Conservation (phyloP, 2,113 vertebrate genomes). For the Emydocephalus ijimae region DNA sequence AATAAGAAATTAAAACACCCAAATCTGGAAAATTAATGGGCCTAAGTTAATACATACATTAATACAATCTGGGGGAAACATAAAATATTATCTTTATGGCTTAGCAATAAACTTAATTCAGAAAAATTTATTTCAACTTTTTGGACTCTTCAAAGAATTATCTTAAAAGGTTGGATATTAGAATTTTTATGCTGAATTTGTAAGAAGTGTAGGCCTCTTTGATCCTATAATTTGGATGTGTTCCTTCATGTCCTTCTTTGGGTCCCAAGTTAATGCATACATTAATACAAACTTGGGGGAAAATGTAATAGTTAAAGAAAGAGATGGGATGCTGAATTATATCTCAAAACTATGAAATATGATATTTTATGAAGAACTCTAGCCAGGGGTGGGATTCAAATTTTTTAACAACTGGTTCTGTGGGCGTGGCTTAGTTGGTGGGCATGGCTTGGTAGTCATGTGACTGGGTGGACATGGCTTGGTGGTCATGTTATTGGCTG, state of each 20-base stretch:
- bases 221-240: neutral
- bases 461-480: too few species aligned
- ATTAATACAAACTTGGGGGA: neutral
- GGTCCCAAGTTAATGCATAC: neutral
- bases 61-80: neutral
- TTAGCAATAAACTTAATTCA: neutral
- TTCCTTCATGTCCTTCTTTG: neutral
- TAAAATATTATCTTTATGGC: neutral
- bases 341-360: neutral
- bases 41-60: neutral
- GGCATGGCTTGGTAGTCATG: too few species aligned
- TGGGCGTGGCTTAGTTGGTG: too few species aligned
- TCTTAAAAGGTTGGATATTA: neutral
- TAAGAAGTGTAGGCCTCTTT: neutral
- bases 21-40: neutral
- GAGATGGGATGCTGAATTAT: neutral
- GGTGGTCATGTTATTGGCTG: too few species aligned
- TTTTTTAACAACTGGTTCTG: too few species aligned
- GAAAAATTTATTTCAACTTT: neutral
- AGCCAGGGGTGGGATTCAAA: too few species aligned
- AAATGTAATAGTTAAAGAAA: neutral
- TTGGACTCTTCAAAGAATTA: neutral
- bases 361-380: neutral
- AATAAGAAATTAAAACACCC: neutral
- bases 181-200: neutral